Percentiles rank a stretch among this genome's conserved stretches.
Evolutionary conservation across 1,140 invertebrate species (phyloP).

Genomic region (Drosophila orena): DNA sequence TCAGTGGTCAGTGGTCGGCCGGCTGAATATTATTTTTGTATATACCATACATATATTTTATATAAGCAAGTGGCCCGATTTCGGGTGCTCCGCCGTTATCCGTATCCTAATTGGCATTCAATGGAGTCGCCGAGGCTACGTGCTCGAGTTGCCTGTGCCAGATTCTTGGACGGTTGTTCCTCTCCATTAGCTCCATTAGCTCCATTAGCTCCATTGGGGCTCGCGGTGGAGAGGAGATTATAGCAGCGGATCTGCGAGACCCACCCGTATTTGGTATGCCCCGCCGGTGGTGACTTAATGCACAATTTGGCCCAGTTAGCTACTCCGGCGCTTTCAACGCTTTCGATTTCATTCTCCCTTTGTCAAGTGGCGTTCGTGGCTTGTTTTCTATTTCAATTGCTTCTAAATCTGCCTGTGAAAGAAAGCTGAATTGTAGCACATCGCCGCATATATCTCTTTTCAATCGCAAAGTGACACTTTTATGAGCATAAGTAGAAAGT

Average conservation of each 20-base stretch:
- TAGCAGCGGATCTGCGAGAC: conserved; percentile 11
- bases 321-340: conserved; percentile 65
- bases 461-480: conserved; percentile 77
- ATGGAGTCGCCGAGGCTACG: conserved; percentile 32
- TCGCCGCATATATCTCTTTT: conserved; percentile 58
- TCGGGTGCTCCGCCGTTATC: conserved; percentile 58
- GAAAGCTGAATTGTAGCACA: conserved; percentile 75
- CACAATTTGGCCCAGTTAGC: conserved; percentile 72
- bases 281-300: conserved; percentile 66
- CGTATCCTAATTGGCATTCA: conserved; percentile 70
- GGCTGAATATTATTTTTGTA: conserved; percentile 72
- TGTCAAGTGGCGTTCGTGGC: conserved; percentile 28
- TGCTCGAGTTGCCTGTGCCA: conserved; percentile 59
- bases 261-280: conserved; percentile 74
- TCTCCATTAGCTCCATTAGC: not conserved
- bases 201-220: not conserved
- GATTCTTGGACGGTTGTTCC: conserved; percentile 57
- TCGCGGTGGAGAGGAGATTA: not conserved
- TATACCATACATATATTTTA: conserved; percentile 61
- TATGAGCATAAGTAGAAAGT: conserved; percentile 80
- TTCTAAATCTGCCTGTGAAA: conserved; percentile 77
- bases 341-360: conserved; percentile 78
- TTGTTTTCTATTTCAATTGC: conserved; percentile 82
- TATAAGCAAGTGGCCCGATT: conserved; percentile 79
- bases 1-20: conserved; percentile 7